A percentile compares a stretch with the other conserved stretches of the same genome.
Evolutionary conservation across 2,797 vertebrate species (phyloP).

Genomic region (Pantherophis vulpinus): DNA sequence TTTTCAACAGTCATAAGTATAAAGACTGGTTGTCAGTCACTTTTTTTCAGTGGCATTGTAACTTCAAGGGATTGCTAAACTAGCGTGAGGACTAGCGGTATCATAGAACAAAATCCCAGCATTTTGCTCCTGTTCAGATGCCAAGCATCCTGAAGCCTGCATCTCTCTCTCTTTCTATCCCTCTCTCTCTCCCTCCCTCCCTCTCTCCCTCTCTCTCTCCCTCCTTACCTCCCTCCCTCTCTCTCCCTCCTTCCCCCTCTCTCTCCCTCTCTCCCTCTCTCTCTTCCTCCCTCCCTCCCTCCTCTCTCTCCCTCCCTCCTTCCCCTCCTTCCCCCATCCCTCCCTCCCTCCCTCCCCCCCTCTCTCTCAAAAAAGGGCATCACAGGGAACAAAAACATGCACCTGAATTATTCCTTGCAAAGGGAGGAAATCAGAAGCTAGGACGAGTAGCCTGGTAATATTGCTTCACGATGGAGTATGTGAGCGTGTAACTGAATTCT

Average conservation of each 20-base stretch:
- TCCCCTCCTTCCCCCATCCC: too few species aligned
- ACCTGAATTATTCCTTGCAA: not conserved
- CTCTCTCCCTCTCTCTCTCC: too few species aligned
- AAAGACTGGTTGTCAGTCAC: not conserved
- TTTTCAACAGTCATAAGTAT: not conserved
- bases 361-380: not conserved
- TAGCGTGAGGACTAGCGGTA: not conserved
- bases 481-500: constrained; percentile 17
- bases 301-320: too few species aligned
- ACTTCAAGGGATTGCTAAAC: not conserved
- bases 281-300: too few species aligned
- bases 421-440: not conserved
- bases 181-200: too few species aligned
- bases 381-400: not conserved
- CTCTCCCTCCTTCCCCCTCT: too few species aligned
- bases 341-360: too few species aligned
- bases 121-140: not conserved
- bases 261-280: too few species aligned
- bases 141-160: not conserved
- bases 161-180: too few species aligned
- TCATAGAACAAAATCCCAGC: not conserved
- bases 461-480: not conserved
- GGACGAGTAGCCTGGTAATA: not conserved
- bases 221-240: too few species aligned
- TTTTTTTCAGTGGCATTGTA: not conserved